Percentiles rank a stretch among this genome's conserved stretches.
These are phyloP conservation scores for Leucophenga varia DNA, from an alignment of 1,140 invertebrate genomes.

Conservation along the genomic window DNA sequence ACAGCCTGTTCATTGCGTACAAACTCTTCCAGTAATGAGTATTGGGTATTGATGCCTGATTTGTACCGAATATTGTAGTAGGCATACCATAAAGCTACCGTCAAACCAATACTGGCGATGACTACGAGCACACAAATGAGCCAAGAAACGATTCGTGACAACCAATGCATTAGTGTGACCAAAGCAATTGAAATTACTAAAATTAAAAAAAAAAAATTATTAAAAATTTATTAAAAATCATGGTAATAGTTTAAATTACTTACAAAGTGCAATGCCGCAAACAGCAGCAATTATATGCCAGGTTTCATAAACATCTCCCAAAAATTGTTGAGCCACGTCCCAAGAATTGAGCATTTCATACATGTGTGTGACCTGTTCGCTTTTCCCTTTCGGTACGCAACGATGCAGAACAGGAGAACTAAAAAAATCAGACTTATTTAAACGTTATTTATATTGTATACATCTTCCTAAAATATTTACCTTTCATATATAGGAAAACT, in stretches of 20 bases:
- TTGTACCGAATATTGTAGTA: conserved; percentile 76
- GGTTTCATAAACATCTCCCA: conserved; percentile 83
- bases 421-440: conserved; percentile 22
- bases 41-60: conserved; percentile 21
- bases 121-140: conserved; percentile 80
- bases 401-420: conserved; percentile 80
- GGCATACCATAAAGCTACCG: conserved; percentile 83
- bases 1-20: conserved; percentile 82
- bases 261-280: conserved; percentile 79
- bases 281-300: conserved; percentile 84
- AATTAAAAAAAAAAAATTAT: conserved; percentile 15
- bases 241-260: conserved; percentile 33
- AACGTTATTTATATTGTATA: background rate
- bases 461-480: conserved; percentile 21
- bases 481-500: conserved; percentile 70
- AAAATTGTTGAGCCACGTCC: conserved; percentile 83
- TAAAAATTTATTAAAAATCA: conserved; percentile 1
- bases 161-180: conserved; percentile 80
- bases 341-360: conserved; percentile 83
- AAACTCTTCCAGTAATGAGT: conserved; percentile 70
- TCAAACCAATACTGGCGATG: conserved; percentile 73
- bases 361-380: conserved; percentile 62
- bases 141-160: conserved; percentile 82
- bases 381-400: conserved; percentile 73
- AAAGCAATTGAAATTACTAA: conserved; percentile 79